Evolutionary conservation across 2,113 vertebrate species (phyloP).

Genomic region (Aegypius monachus): DNA sequence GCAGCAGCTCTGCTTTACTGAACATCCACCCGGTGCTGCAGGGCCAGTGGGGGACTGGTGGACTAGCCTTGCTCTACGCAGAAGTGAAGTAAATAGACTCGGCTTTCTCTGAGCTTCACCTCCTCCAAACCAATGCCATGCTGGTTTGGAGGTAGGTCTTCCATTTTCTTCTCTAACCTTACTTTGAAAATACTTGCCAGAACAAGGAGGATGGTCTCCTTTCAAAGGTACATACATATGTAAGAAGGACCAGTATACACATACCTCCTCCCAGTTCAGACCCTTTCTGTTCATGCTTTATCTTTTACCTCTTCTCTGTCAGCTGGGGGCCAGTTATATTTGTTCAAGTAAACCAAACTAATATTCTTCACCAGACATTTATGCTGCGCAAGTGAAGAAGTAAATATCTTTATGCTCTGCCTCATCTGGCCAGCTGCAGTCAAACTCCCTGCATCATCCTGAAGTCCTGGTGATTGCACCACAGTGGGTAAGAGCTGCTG

Average conservation of each 20-base stretch:
- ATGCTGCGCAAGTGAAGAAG: background rate
- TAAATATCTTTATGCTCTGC: background rate
- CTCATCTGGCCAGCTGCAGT: background rate
- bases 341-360: background rate
- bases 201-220: background rate
- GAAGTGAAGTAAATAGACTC: background rate
- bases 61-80: fast-evolving
- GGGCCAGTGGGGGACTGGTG: fast-evolving
- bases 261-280: background rate
- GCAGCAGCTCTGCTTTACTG: background rate
- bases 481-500: background rate
- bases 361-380: background rate
- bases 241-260: background rate
- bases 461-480: background rate
- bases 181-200: background rate
- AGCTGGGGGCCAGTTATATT: background rate
- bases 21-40: background rate
- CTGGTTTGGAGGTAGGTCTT: background rate
- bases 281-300: background rate
- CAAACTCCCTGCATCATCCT: background rate
- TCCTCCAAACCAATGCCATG: background rate
- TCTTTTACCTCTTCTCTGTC: background rate
- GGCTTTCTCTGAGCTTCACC: background rate
- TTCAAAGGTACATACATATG: background rate
- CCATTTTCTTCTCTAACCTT: background rate